These are phyloP conservation scores for Thripadectes ignobilis DNA, from an alignment of 2,797 vertebrate species.

Conservation along the genomic window DNA sequence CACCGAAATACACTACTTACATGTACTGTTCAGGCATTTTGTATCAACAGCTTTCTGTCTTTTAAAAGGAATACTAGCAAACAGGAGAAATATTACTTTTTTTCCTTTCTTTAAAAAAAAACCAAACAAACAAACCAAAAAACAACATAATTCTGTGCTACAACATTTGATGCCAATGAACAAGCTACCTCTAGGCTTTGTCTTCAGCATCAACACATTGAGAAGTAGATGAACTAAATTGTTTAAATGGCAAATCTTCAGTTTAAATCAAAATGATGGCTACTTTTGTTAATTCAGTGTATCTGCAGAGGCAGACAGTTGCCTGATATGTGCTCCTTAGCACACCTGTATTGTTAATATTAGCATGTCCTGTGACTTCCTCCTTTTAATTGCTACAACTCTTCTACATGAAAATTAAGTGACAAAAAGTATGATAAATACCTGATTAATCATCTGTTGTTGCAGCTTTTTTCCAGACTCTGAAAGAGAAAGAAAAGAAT, in stretches of 20 bases:
- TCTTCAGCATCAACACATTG: background rate
- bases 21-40: background rate
- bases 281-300: background rate
- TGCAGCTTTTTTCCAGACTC: conserved; percentile 66
- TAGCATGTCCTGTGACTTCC: background rate
- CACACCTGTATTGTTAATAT: background rate
- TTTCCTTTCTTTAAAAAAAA: background rate
- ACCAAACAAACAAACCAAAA: too few relatives aligned
- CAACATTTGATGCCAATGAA: background rate
- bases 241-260: background rate
- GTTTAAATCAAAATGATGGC: background rate
- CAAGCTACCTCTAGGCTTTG: background rate
- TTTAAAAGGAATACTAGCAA: background rate
- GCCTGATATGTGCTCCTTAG: background rate
- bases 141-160: background rate
- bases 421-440: conserved; percentile 48
- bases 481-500: conserved; percentile 74
- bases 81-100: background rate
- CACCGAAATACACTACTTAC: background rate
- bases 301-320: background rate
- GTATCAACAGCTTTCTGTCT: background rate
- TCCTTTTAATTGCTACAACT: background rate
- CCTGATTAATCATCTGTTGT: conserved; percentile 65
- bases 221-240: background rate
- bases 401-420: background rate